Conservation (phyloP, 2,113 vertebrate species). For the Eulacestoma nigropectus region DNA sequence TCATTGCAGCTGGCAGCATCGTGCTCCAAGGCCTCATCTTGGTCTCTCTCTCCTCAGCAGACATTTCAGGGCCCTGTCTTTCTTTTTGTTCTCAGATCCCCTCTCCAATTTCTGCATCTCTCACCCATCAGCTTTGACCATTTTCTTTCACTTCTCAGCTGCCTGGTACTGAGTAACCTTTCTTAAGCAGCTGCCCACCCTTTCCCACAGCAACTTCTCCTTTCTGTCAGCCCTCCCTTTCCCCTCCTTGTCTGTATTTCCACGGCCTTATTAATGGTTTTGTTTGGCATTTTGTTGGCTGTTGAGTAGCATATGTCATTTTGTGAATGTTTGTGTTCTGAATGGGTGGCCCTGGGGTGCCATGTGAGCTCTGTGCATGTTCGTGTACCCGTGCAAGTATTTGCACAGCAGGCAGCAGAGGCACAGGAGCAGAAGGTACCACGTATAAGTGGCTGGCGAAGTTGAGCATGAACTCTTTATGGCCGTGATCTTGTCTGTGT, state of each 20-base stretch:
- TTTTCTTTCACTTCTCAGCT: not conserved
- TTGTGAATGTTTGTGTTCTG: not conserved
- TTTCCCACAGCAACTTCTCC: not conserved
- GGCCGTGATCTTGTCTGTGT: not conserved
- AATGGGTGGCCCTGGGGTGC: not conserved
- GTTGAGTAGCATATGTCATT: accelerated
- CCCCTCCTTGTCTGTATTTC: not conserved
- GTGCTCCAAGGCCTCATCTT: not conserved
- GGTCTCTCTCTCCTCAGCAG: not conserved
- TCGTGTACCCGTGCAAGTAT: not conserved
- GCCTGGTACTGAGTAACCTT: not conserved
- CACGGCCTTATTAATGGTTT: not conserved
- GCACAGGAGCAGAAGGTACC: not conserved
- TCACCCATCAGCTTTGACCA: not conserved
- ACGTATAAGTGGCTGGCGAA: not conserved
- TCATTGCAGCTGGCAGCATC: not conserved
- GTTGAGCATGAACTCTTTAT: not conserved
- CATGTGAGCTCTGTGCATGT: accelerated
- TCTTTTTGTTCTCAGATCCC: not conserved
- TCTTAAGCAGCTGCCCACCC: not conserved
- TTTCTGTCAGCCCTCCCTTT: not conserved
- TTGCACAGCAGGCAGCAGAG: not conserved
- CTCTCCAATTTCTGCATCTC: not conserved
- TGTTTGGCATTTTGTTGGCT: not conserved
- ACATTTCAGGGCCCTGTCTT: not conserved